These are phyloP conservation scores for Leptothorax acervorum DNA, from an alignment of 2,888 invertebrate genomes.

Conservation along the genomic window DNA sequence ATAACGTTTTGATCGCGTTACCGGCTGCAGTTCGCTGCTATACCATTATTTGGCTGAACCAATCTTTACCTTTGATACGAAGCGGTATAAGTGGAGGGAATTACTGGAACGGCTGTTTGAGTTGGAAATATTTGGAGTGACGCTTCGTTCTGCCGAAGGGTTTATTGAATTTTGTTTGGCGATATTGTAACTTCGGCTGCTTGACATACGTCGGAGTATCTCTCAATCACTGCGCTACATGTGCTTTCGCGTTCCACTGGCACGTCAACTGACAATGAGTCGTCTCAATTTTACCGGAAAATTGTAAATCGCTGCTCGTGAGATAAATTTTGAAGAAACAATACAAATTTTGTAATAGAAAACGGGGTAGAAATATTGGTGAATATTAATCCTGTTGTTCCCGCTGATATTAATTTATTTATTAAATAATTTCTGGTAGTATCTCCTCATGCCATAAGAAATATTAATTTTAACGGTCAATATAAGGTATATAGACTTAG, in stretches of 20 bases:
- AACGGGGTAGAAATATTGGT: not conserved
- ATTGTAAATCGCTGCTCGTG: not conserved
- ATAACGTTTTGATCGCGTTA: slow-evolving; percentile 50
- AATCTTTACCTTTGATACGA: slow-evolving; percentile 81
- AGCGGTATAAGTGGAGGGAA: slow-evolving; percentile 58
- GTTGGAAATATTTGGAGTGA: slow-evolving; percentile 84
- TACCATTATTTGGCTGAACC: slow-evolving; percentile 82
- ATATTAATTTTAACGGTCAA: not conserved
- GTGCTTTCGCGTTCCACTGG: slow-evolving; percentile 23
- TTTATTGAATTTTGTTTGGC: slow-evolving; percentile 81
- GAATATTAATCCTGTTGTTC: not conserved
- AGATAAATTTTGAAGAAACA: not conserved
- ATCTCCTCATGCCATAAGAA: not conserved
- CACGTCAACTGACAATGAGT: not conserved
- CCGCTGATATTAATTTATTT: not conserved
- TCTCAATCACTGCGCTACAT: slow-evolving; percentile 59
- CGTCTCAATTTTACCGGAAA: slow-evolving; percentile 1
- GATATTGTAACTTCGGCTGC: slow-evolving; percentile 78
- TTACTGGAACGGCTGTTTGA: slow-evolving; percentile 80
- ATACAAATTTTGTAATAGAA: not conserved
- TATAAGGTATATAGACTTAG: not conserved
- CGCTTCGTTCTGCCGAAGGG: slow-evolving; percentile 79
- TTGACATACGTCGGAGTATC: slow-evolving; percentile 54
- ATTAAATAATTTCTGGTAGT: not conserved
- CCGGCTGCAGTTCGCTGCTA: slow-evolving; percentile 62